Base-by-base conservation (phyloP, 92 coral and sea anemone genomes). In the Meandrina meandrites region DNA sequence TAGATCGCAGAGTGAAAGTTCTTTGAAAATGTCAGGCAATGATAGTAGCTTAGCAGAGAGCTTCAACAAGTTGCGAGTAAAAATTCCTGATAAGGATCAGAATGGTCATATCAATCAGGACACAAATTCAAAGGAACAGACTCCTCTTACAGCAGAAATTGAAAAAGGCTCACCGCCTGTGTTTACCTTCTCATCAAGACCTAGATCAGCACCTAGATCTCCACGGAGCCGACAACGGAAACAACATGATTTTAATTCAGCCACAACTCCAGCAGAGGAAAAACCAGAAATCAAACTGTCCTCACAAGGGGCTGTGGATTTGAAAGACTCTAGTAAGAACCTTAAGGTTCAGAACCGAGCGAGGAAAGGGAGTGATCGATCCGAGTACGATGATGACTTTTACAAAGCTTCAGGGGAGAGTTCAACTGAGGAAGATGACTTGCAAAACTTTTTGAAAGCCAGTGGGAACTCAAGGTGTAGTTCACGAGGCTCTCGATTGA, bases 121-220 rank as follows among this genome's bases (percentile, higher is more conserved):
- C n/a, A 17, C 11, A 18, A 71, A 28, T 70, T 48, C 78, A 4
- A 47, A 32, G 36, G 84, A 79, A 53, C 28, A 80, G 37, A 17
- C 40, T 18, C 30, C 79, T 21, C 14, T 50, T 16, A 84, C 86
- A 35, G 70, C 88, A 27, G 81, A 86, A 77, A 57, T 35, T 16
- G 81, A 82, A 62, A 86, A 86, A 53, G 37, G 79, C 40, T 88
- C 92, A 62, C 79, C 94, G 45, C 88, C 93, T 34, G 93, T 97
- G 89, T 97, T 97, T 82, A 97, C 99, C 34, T 97, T 97, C 76
- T 94, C 97, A 4, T 97, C 99, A 40, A 90, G 85, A 83, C 99
- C 99, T 67, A 92, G 99, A 76, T 94, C 98, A 40, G 98, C 98
- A 18, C 99, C 98, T 18, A 92, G 99, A 78, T 94, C 98, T 3